Percentiles rank a stretch among this genome's conserved stretches.
These are phyloP conservation scores for Chrysaora quinquecirrha DNA, from an alignment of 30 jellyfish, hydroid and myxozoan species.

Conservation along the genomic window DNA sequence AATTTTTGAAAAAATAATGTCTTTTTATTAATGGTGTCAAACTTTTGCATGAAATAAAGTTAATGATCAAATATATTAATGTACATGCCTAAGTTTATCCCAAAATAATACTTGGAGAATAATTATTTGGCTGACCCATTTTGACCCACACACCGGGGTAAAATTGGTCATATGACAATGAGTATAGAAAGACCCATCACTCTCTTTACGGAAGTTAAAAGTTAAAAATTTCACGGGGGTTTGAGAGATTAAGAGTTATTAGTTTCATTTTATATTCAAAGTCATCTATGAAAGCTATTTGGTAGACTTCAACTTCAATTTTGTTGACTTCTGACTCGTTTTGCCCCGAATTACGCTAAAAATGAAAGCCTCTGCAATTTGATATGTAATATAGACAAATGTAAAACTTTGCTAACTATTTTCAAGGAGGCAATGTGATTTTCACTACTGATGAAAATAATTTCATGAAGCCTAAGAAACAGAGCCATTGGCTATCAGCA, in stretches of 20 bases:
- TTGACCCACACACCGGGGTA: conserved; percentile 1
- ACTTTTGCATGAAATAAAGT: background rate
- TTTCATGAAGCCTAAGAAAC: too few relatives aligned
- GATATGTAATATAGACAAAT: too few relatives aligned
- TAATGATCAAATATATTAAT: background rate
- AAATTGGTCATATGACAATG: background rate
- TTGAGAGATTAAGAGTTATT: background rate
- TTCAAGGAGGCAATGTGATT: too few relatives aligned
- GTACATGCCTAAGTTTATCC: background rate
- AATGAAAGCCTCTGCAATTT: too few relatives aligned
- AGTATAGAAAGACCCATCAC: background rate
- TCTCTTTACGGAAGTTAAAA: background rate
- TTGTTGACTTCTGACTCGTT: conserved; percentile 2
- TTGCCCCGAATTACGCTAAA: conserved; percentile 5
- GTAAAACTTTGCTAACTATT: too few relatives aligned
- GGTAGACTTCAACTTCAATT: background rate
- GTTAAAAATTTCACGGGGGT: background rate
- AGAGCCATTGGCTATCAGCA: too few relatives aligned
- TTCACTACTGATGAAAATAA: too few relatives aligned
- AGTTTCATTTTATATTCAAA: background rate
- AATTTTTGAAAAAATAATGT: background rate
- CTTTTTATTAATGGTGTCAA: background rate
- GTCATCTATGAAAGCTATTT: background rate
- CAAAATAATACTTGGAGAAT: too few relatives aligned
- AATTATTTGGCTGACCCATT: background rate